Conservation (phyloP, 2,797 vertebrate genomes). For the Prionace glauca region DNA sequence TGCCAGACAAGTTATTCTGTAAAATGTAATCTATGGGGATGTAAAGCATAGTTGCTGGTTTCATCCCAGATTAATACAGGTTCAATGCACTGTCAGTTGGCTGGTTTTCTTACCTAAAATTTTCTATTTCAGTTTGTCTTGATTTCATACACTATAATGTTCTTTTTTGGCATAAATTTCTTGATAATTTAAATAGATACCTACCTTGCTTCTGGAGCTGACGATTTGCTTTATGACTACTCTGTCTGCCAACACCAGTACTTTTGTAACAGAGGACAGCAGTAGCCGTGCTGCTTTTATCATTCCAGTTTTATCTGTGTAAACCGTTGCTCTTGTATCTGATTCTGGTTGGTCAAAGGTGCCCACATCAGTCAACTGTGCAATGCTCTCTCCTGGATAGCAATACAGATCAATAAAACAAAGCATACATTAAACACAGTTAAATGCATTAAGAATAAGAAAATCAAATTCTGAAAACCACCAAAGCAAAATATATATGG, state of each 20-base stretch:
- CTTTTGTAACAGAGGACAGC: constrained; percentile 95
- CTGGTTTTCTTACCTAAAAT: neutral
- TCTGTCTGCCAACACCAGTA: constrained; percentile 87
- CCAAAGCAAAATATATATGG: neutral
- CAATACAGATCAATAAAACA: constrained; percentile 35
- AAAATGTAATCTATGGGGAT: neutral
- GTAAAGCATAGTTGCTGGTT: neutral
- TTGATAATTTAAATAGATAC: constrained; percentile 28
- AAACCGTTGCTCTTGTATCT: constrained; percentile 72
- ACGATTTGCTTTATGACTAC: constrained; percentile 98
- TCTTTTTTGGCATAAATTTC: neutral
- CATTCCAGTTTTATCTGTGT: constrained; percentile 84
- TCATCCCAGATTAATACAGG: neutral
- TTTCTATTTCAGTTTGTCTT: neutral
- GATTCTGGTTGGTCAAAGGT: constrained; percentile 58
- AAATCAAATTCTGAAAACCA: neutral
- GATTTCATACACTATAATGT: neutral
- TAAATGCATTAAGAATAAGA: constrained; percentile 15
- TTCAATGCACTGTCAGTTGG: neutral
- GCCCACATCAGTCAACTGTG: constrained; percentile 80
- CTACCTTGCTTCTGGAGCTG: constrained; percentile 91
- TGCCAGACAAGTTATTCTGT: neutral
- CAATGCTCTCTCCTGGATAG: constrained; percentile 82
- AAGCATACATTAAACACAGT: constrained; percentile 12
- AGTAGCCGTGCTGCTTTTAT: constrained; percentile 88